phyloP scores from a whole-genome alignment of 2,113 vertebrate species.

The Barbus barbus region DNA sequence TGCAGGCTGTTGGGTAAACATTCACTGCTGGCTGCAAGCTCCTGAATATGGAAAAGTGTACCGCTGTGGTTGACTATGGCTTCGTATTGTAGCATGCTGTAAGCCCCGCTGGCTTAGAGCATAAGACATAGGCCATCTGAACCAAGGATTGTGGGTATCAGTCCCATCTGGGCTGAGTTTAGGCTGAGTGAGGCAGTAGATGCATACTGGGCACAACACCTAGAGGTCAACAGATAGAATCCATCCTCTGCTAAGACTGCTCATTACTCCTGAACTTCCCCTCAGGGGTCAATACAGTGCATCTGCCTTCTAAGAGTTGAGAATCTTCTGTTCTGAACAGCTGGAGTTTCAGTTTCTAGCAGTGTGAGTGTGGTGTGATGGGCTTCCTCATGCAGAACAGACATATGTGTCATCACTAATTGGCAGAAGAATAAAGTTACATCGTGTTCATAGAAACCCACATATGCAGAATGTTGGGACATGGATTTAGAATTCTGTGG shows the following conservation, averaged over 20 bases:
- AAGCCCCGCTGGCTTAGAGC: neutral
- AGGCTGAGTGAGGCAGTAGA: neutral
- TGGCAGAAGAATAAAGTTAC: neutral
- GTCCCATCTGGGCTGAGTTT: neutral
- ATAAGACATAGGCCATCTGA: neutral
- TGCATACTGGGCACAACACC: neutral
- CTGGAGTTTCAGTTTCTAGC: slow-evolving; percentile 17
- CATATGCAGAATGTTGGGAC: neutral
- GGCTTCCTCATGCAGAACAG: neutral
- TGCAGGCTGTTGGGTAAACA: slow-evolving; percentile 25
- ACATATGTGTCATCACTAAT: slow-evolving; percentile 22
- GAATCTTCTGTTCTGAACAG: slow-evolving; percentile 9
- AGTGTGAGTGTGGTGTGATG: neutral
- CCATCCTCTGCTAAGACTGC: neutral
- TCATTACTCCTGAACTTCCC: slow-evolving; percentile 26
- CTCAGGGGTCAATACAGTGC: slow-evolving; percentile 6
- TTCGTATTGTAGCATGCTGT: neutral
- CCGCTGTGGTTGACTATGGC: neutral
- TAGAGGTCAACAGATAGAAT: neutral
- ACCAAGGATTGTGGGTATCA: neutral
- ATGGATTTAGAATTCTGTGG: too few species aligned
- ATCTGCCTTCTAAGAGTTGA: slow-evolving; percentile 25
- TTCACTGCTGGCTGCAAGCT: slow-evolving; percentile 3
- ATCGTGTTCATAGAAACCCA: neutral
- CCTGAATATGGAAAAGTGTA: slow-evolving; percentile 15